Conservation (phyloP, 2,797 vertebrate species). For the Myoxocephalus aenaeus region DNA sequence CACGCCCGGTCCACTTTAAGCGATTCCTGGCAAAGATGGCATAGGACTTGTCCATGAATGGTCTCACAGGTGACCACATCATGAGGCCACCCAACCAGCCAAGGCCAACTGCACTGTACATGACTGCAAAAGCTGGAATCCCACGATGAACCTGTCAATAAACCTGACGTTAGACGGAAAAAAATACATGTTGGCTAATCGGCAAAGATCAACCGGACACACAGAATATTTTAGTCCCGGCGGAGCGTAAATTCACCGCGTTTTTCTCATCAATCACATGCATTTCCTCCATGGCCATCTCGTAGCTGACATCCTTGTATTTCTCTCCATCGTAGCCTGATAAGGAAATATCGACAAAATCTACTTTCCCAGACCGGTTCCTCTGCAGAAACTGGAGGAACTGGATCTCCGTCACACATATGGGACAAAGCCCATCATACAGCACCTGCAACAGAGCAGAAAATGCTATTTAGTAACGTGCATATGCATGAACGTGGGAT, state of each 20-base stretch:
- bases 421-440: constrained; percentile 78
- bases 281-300: constrained; percentile 82
- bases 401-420: constrained; percentile 78
- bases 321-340: constrained; percentile 68
- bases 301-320: constrained; percentile 69
- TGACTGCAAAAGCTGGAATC: constrained; percentile 77
- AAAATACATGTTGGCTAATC: not conserved
- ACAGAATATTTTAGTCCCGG: not conserved
- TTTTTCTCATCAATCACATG: constrained; percentile 78
- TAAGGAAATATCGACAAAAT: constrained; percentile 75
- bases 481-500: not conserved
- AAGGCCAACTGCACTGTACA: constrained; percentile 77
- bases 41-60: constrained; percentile 75
- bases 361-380: constrained; percentile 50
- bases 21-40: constrained; percentile 77
- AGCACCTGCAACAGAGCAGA: constrained; percentile 66
- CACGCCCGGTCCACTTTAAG: constrained; percentile 79
- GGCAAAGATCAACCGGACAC: not conserved
- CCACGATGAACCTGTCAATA: constrained; percentile 72
- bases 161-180: not conserved
- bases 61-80: constrained; percentile 72
- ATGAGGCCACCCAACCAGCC: constrained; percentile 72
- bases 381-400: constrained; percentile 77
- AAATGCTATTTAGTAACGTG: not conserved
- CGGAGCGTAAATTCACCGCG: constrained; percentile 41